These are phyloP conservation scores for Acrobasis suavella DNA, from an alignment of 2,888 invertebrate genomes.

Conservation along the genomic window DNA sequence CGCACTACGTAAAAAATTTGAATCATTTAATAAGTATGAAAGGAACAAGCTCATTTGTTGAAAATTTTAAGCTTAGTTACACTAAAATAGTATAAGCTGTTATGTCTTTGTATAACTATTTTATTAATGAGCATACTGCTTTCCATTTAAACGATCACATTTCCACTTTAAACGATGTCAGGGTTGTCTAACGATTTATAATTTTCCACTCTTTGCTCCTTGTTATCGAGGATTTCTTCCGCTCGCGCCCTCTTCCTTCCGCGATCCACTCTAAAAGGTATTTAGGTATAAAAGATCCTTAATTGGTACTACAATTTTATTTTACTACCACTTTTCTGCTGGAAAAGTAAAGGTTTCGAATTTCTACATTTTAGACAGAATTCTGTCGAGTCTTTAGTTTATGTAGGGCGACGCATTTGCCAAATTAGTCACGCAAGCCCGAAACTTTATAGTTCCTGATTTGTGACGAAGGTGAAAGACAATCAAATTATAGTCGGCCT, in stretches of 20 bases:
- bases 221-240: slow-evolving; percentile 76
- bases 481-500: slow-evolving; percentile 57
- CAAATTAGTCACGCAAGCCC: slow-evolving; percentile 37
- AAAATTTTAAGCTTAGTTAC: neutral
- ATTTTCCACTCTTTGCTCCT: slow-evolving; percentile 70
- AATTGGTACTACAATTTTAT: slow-evolving; percentile 74
- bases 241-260: slow-evolving; percentile 72
- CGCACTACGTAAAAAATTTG: neutral
- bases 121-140: slow-evolving; percentile 35
- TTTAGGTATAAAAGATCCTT: slow-evolving; percentile 73
- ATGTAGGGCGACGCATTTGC: slow-evolving; percentile 26
- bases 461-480: slow-evolving; percentile 46
- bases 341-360: slow-evolving; percentile 33
- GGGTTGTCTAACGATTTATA: slow-evolving; percentile 65
- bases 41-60: neutral
- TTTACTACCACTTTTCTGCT: slow-evolving; percentile 55
- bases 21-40: neutral
- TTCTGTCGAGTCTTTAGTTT: slow-evolving; percentile 5
- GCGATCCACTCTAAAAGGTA: slow-evolving; percentile 70
- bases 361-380: neutral
- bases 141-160: slow-evolving; percentile 52
- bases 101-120: neutral
- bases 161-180: slow-evolving; percentile 57
- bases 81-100: neutral
- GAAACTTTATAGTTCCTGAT: slow-evolving; percentile 39